Conservation (phyloP, 2,797 vertebrate species). For the Enteromius fasciolatus region DNA sequence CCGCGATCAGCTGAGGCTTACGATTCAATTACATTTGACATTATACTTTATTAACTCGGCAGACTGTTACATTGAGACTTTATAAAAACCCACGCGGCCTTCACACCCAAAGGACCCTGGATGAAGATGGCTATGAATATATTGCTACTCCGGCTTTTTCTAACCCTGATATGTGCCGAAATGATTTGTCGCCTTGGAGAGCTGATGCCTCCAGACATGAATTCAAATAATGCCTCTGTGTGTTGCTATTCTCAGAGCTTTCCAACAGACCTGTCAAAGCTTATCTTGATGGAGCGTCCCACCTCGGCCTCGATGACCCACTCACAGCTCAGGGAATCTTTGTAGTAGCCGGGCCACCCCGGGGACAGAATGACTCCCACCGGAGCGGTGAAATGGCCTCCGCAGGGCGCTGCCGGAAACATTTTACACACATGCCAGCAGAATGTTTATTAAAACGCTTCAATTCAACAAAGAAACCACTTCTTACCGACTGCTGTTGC, state of each 20-base stretch:
- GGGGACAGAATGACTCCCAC: conserved; percentile 88
- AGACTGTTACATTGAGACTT: conserved; percentile 1
- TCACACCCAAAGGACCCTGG: conserved; percentile 7
- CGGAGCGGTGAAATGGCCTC: conserved; percentile 86
- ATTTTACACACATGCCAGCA: background rate
- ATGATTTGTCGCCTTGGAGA: conserved; percentile 1
- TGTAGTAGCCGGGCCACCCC: conserved; percentile 90
- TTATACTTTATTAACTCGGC: conserved; percentile 47
- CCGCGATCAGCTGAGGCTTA: conserved; percentile 13
- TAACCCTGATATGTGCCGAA: background rate
- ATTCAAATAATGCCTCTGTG: background rate
- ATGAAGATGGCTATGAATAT: background rate
- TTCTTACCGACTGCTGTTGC: background rate
- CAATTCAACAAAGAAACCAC: background rate
- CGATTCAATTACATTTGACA: conserved; percentile 49
- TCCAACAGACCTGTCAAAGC: conserved; percentile 85
- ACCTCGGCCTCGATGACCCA: conserved; percentile 91
- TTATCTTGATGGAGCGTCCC: conserved; percentile 90
- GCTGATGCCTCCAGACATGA: conserved; percentile 29
- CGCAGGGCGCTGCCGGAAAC: conserved; percentile 79
- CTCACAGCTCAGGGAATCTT: conserved; percentile 90
- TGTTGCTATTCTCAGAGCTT: conserved; percentile 29
- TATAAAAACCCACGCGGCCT: conserved; percentile 7
- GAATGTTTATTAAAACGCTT: background rate
- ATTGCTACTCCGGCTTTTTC: background rate